Evolutionary conservation across 2,113 vertebrate genomes (phyloP).

Genomic region (Menidia beryllina): DNA sequence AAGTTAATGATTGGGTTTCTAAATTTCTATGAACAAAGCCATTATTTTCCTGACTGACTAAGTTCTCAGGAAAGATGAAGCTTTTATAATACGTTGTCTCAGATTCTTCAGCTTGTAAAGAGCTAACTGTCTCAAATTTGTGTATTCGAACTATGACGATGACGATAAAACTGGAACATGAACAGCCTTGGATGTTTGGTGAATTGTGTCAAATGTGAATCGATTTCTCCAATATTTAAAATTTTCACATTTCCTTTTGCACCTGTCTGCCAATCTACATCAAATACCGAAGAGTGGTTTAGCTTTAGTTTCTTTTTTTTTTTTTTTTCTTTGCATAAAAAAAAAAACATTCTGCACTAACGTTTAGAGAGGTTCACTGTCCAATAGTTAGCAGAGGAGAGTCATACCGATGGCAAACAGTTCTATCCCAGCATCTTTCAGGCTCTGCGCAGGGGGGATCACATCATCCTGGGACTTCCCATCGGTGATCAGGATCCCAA

Average conservation of each 20-base stretch:
- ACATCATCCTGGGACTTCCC: constrained; percentile 98
- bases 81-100: not conserved
- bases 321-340: too few relatives aligned
- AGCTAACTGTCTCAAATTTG: too few relatives aligned
- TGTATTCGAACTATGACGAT: too few relatives aligned
- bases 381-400: not conserved
- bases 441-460: constrained; percentile 88
- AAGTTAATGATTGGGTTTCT: not conserved
- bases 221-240: too few relatives aligned
- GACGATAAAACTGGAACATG: too few relatives aligned
- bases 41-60: not conserved
- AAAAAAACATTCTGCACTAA: not conserved
- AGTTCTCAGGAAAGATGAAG: not conserved
- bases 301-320: too few relatives aligned
- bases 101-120: not conserved
- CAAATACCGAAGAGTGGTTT: not conserved
- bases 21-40: not conserved
- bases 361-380: not conserved
- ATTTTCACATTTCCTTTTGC: not conserved
- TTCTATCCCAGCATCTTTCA: constrained; percentile 92
- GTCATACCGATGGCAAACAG: constrained; percentile 94
- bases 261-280: not conserved
- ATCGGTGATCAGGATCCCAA: constrained; percentile 97
- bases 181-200: too few relatives aligned
- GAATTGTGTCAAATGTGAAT: too few relatives aligned